These are phyloP conservation scores for Lontra canadensis DNA, from an alignment of 2,113 vertebrate species.

Conservation along the genomic window DNA sequence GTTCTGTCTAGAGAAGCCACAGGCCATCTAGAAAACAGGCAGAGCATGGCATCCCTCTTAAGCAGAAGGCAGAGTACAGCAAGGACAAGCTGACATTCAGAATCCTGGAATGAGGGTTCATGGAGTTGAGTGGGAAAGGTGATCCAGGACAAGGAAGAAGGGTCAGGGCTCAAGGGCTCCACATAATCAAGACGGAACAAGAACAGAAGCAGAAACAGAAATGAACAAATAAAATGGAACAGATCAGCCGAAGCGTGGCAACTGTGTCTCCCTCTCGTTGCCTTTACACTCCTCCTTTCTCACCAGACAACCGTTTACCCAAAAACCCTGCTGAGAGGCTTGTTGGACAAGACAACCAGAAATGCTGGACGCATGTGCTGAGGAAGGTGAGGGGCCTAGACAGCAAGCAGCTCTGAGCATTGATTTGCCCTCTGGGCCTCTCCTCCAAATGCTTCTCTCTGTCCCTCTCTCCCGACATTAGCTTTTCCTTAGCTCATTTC, in stretches of 20 bases:
- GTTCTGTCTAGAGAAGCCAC: neutral
- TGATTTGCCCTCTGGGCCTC: neutral
- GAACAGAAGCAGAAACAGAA: too few relatives aligned
- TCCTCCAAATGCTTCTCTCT: neutral
- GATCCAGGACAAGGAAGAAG: neutral
- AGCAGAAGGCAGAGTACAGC: neutral
- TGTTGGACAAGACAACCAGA: neutral
- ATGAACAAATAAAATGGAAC: neutral
- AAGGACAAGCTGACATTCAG: neutral
- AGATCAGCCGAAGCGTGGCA: neutral
- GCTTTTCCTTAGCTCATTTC: neutral
- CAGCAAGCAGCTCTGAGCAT: neutral
- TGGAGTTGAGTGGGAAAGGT: too few relatives aligned
- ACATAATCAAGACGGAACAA: neutral
- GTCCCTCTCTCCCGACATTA: neutral
- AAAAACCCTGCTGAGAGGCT: neutral
- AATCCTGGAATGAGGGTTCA: neutral
- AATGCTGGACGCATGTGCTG: accelerated
- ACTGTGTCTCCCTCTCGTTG: neutral
- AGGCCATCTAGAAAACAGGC: neutral
- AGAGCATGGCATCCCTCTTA: neutral
- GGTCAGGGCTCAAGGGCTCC: neutral
- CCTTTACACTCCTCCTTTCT: neutral
- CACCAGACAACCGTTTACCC: neutral
- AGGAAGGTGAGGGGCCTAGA: accelerated